phyloP scores from a whole-genome alignment of 2,113 vertebrate species.

The Crotophaga sulcirostris region DNA sequence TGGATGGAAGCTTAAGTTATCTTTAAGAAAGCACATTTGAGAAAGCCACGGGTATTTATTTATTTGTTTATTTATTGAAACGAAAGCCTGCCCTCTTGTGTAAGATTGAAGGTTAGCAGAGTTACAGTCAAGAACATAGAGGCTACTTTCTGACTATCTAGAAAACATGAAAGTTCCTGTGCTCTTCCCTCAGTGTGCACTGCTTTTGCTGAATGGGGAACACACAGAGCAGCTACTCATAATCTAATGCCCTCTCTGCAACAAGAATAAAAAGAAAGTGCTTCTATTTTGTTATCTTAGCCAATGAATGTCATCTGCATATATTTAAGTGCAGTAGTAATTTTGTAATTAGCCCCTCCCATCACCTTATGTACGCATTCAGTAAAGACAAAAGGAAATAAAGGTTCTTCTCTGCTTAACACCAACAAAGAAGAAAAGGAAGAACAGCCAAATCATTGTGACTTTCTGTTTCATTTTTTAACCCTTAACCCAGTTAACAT shows the following conservation, averaged over 20 bases:
- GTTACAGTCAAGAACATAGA: neutral
- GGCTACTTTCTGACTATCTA: neutral
- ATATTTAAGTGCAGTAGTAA: neutral
- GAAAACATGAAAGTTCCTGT: neutral
- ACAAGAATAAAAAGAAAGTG: neutral
- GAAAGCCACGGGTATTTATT: neutral
- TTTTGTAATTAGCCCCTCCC: neutral
- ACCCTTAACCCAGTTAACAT: neutral
- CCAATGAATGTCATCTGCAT: neutral
- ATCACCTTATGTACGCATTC: neutral
- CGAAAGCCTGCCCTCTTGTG: conserved; percentile 70
- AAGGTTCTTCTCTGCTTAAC: neutral
- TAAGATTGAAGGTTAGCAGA: neutral
- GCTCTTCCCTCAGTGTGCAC: rapidly evolving
- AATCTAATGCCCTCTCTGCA: neutral
- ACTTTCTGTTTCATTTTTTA: neutral
- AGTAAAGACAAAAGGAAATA: neutral
- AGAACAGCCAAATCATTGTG: neutral
- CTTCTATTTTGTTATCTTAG: neutral
- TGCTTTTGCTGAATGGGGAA: neutral
- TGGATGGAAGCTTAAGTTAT: neutral
- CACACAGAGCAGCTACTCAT: neutral
- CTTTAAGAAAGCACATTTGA: neutral
- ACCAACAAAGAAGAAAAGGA: neutral
- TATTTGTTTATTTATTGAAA: neutral